phyloP scores from a whole-genome alignment of 2,113 vertebrate genomes.

The Gracilinanus agilis region DNA sequence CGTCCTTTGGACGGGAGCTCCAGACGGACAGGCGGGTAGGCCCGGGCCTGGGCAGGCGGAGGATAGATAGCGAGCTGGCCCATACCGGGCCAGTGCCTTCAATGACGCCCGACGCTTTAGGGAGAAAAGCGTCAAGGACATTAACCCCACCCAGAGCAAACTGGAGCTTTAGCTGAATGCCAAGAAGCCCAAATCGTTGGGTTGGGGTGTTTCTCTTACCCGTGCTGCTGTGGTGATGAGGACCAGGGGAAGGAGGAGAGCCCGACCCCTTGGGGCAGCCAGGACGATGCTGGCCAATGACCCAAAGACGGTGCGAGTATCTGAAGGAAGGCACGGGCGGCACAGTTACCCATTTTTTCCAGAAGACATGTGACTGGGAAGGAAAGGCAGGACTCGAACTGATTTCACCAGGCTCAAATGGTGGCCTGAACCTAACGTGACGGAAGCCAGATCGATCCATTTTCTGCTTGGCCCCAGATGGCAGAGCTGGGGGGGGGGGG shows the following conservation, averaged over 20 bases:
- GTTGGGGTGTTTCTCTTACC: neutral
- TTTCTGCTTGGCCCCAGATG: neutral
- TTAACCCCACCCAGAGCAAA: neutral
- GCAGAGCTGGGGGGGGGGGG: no score
- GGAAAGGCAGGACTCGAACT: neutral
- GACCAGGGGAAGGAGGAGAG: neutral
- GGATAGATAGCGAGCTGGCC: neutral
- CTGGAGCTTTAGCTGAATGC: neutral
- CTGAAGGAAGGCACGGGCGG: neutral
- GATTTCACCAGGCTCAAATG: neutral
- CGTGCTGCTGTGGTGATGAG: neutral
- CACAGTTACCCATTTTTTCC: neutral
- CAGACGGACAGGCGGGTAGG: neutral
- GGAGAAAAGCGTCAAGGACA: neutral
- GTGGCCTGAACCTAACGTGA: neutral
- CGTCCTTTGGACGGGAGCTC: neutral
- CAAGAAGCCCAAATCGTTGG: neutral
- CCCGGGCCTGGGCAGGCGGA: no score
- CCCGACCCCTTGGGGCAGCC: neutral
- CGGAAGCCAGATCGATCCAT: neutral
- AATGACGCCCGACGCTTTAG: neutral
- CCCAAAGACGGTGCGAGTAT: neutral
- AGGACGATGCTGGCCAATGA: neutral
- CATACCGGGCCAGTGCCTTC: no score
- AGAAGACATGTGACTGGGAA: neutral